Conservation (phyloP, 2,888 invertebrate species). For the Operophtera brumata region DNA sequence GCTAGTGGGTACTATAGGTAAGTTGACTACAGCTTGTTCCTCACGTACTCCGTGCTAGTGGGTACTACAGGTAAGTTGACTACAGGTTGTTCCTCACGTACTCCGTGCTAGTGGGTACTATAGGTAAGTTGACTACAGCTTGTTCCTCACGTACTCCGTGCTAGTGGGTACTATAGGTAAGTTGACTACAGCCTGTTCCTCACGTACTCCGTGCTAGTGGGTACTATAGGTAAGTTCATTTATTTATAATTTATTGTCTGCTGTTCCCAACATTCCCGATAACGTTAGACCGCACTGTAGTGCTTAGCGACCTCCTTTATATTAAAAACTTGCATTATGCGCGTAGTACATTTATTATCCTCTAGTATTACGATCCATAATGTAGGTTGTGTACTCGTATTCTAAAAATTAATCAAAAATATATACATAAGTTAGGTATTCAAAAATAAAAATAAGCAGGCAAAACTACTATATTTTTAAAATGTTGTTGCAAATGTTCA, state of each 20-base stretch:
- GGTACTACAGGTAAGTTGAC: slow-evolving; percentile 81
- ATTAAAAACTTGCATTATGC: too few species aligned
- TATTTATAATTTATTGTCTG: not conserved
- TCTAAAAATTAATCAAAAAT: too few species aligned
- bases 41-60: slow-evolving; percentile 78
- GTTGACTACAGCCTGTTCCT: slow-evolving; percentile 81
- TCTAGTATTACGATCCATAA: too few species aligned
- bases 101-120: slow-evolving; percentile 77
- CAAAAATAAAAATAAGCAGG: too few species aligned
- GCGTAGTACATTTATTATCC: too few species aligned
- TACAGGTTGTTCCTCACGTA: slow-evolving; percentile 80
- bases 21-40: slow-evolving; percentile 77
- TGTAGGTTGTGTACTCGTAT: too few species aligned
- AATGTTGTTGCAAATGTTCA: too few species aligned
- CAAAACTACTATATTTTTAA: too few species aligned
- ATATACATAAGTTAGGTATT: too few species aligned
- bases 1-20: slow-evolving; percentile 79
- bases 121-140: slow-evolving; percentile 82
- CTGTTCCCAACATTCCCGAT: too few species aligned
- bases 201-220: slow-evolving; percentile 79
- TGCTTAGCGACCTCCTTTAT: too few species aligned
- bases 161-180: slow-evolving; percentile 80
- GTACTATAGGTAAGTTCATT: slow-evolving; percentile 75
- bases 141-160: slow-evolving; percentile 79
- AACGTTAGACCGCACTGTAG: too few species aligned